Evolutionary conservation across 2,888 invertebrate species (phyloP).

Genomic region (Eilema caniola): DNA sequence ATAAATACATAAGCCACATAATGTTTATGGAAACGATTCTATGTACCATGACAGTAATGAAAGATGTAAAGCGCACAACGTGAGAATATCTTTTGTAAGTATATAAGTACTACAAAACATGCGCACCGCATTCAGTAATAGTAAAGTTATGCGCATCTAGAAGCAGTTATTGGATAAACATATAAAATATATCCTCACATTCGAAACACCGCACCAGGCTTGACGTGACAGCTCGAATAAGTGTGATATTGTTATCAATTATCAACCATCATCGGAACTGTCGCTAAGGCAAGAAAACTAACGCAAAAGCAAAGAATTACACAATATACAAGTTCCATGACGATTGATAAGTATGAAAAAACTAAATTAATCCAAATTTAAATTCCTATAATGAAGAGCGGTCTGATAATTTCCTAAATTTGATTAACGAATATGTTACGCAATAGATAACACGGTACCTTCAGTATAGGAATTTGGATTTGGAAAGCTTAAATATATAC

Average conservation of each 20-base stretch:
- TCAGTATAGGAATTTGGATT: neutral
- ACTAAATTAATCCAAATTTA: neutral
- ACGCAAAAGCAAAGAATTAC: conserved; percentile 9
- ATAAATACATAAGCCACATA: conserved; percentile 52
- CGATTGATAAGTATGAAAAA: neutral
- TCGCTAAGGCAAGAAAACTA: conserved; percentile 15
- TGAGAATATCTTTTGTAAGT: conserved; percentile 50
- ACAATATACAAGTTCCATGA: conserved; percentile 8
- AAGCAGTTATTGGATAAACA: conserved; percentile 40
- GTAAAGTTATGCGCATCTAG: conserved; percentile 38
- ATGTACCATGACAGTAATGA: conserved; percentile 56
- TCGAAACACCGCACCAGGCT: conserved; percentile 40
- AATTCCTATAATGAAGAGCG: neutral
- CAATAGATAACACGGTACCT: neutral
- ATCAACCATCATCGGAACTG: conserved; percentile 18
- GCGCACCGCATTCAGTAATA: conserved; percentile 46
- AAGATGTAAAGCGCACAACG: conserved; percentile 51
- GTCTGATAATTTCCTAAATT: neutral
- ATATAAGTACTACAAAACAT: conserved; percentile 38
- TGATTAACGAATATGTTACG: neutral
- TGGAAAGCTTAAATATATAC: neutral
- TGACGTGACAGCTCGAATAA: conserved; percentile 38
- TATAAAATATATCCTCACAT: conserved; percentile 53
- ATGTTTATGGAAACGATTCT: conserved; percentile 43
- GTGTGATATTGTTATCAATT: conserved; percentile 1